Base-by-base conservation (phyloP, 2,113 vertebrate genomes). In the Colaptes auratus region DNA sequence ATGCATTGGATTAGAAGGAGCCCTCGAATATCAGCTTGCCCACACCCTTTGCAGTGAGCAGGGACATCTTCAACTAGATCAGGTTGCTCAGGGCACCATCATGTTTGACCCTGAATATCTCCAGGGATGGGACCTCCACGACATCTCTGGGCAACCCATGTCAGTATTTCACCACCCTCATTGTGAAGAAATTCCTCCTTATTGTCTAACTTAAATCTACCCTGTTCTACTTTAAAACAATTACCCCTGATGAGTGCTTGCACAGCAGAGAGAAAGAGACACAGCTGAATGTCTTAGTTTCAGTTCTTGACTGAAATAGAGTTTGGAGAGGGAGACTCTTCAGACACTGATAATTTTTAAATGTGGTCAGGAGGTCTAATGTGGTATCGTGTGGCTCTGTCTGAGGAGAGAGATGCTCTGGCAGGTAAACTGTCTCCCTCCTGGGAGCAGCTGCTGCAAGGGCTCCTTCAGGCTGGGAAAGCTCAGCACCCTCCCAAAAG, bases 351-450 rank as follows among this genome's bases (percentile, higher is more conserved):
- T 56, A 12, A 19, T n/a, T 65, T 85, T 85, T 12, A 18, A 28
- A 39, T 61, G 53, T 59, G 52, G 3, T 55, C 39, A 53, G 67
- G 31, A 72, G 17, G 17, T n/a, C 52, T 82, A 17, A 10, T 48
- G 36, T 4, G 3, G 31, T 31, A 4, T 6, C 18, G 33, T 20
- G 4, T 0, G 0, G 31, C n/a, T 50, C 46, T n/a, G 33, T 35
- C 61, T 77, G 36, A 4, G 17, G 42, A 85, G 16, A 28, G 20
- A 80, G 18, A 17, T 39, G 23, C 30, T 59, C 42, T 46, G 27
- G 30, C 4, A 16, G 39, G 28, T 77, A 66, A 74, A 83, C 27
- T 1, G 0, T 14, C 3, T 0, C 2, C 3, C 17, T 87, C 60
- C 46, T 15, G 35, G 48, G 17, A 80, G 10, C 35, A 66, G 61